Evolutionary conservation across 2,113 vertebrate species (phyloP).

Genomic region (Hemiprocne comata): DNA sequence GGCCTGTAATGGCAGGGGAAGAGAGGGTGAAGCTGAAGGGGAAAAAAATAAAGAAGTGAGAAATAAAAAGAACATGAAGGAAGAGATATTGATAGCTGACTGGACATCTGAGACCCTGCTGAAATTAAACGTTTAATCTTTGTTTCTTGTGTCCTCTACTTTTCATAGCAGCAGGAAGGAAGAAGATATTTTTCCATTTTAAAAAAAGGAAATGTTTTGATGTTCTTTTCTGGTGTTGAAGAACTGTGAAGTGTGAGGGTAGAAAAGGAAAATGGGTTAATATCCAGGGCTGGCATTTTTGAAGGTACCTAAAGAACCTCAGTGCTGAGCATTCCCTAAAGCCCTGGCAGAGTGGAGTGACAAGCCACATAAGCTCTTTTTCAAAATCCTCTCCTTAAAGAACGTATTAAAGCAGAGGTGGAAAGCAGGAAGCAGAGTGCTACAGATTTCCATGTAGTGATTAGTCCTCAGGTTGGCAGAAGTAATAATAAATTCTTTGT

Average conservation of each 20-base stretch:
- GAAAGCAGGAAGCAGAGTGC: neutral
- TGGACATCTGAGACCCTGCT: neutral
- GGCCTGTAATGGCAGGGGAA: neutral
- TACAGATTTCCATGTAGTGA: neutral
- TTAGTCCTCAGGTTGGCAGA: neutral
- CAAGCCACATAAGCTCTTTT: slow-evolving; percentile 27
- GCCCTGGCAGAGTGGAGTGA: neutral
- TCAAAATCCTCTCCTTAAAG: slow-evolving; percentile 7
- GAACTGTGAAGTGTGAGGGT: neutral
- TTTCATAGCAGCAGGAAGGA: neutral
- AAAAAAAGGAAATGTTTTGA: neutral
- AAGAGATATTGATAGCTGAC: neutral
- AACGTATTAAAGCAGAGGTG: neutral
- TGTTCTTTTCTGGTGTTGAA: neutral
- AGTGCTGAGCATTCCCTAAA: slow-evolving; percentile 7
- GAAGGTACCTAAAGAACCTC: neutral
- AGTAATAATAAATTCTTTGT: slow-evolving; percentile 23
- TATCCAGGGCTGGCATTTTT: neutral
- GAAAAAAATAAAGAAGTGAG: neutral
- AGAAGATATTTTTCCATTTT: neutral
- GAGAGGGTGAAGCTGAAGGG: neutral
- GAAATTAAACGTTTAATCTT: neutral
- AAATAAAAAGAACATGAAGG: neutral
- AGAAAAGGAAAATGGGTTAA: neutral
- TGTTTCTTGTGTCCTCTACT: neutral